Conservation (phyloP, 2,113 vertebrate species). For the Cettia cetti region DNA sequence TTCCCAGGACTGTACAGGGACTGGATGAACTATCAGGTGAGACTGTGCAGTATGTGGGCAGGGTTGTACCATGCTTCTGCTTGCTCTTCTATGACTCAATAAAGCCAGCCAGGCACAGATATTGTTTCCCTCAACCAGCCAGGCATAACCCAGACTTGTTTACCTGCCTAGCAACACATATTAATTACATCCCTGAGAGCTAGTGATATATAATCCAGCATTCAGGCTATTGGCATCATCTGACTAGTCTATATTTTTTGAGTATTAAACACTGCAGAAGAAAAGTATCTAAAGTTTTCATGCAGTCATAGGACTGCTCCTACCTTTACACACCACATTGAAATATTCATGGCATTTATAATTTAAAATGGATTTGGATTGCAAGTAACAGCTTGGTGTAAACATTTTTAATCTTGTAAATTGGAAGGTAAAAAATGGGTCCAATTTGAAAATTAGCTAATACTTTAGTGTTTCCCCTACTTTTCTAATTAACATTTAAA, state of each 20-base stretch:
- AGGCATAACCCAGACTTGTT: neutral
- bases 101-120: neutral
- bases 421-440: neutral
- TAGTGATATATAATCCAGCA: neutral
- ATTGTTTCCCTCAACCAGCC: neutral
- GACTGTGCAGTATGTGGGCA: fast-evolving
- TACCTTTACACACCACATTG: neutral
- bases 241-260: neutral
- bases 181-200: neutral
- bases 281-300: neutral
- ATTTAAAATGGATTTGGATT: neutral
- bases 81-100: neutral
- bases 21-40: neutral
- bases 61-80: neutral
- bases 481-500: neutral
- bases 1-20: neutral
- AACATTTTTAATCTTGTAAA: neutral
- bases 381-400: neutral
- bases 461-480: neutral
- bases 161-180: neutral
- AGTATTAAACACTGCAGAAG: neutral
- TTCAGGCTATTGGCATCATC: neutral
- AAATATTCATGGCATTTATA: neutral
- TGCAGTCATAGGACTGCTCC: neutral
- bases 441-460: neutral